Evolutionary conservation across 2,113 vertebrate genomes (phyloP), one percentile per base, ranked within the genome.

Genomic region (Myrmophylax atrothorax): DNA sequence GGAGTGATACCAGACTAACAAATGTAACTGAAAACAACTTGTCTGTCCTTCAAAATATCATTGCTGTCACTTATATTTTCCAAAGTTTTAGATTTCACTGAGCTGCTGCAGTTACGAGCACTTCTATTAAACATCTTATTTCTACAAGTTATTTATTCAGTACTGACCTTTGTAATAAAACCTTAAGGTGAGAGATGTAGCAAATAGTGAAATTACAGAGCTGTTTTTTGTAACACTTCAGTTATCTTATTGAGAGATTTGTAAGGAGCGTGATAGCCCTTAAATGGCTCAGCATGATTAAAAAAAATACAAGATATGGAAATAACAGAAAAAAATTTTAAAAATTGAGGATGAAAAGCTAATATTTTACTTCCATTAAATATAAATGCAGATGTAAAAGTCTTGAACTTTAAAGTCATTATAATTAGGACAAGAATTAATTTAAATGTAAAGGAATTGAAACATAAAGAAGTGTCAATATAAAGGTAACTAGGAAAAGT

Each of bases 161-260:
- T 91, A 92, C 55, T 95, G 75, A 97, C 94, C 91, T 96, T 97
- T 96, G 84, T 80, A 97, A 95, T 96, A 98, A 97, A 97, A 93
- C 66, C 38, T 80, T 93, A 95, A 58, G 46, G 93, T 94, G 60
- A 95, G 66, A 97, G 95, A 95, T 94, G 46, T 76, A 90, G 42
- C 60, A 87, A 70, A 85, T 86, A 91, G n/a, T 94, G 42, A 97
- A 96, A 97, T 96, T 87, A 73, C 60, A 95, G 52, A 89, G 38
- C 59, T 84, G 35, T 88, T 98, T 87, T 83, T 91, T 5, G 68
- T 90, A 97, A 96, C 53, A 92, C 72, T 94, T 97, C 74, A 95
- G 40, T 73, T 96, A 94, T 35, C 83, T 59, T 94, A 84, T 92
- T 92, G 63, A 83, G 90, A 96, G 60, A 91, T 72, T 94, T 96